Conservation (phyloP, 2,888 invertebrate genomes). For the Ellobium chinense region DNA sequence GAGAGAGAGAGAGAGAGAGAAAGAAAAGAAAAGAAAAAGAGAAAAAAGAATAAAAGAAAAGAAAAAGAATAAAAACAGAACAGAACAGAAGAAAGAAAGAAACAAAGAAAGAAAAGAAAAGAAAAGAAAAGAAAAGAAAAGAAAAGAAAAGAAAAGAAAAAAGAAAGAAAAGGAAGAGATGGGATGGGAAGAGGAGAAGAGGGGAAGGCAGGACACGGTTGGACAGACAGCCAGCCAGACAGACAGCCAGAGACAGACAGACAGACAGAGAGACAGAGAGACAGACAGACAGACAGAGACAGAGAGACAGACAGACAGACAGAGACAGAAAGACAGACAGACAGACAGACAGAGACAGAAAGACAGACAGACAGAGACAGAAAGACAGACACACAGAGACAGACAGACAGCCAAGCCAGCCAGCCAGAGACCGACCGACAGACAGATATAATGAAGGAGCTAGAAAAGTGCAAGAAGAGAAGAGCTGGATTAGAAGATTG, state of each 20-base stretch:
- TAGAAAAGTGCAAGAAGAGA: too few relatives aligned
- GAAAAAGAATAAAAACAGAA: not conserved
- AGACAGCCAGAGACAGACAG: slow-evolving; percentile 5
- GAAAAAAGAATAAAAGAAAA: not conserved
- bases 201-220: not conserved
- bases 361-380: not conserved
- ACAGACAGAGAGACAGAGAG: slow-evolving; percentile 13
- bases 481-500: too few relatives aligned
- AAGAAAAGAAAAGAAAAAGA: not conserved
- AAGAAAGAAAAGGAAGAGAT: not conserved
- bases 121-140: slow-evolving; percentile 3
- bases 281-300: not conserved
- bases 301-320: not conserved
- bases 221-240: not conserved
- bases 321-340: not conserved
- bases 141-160: not conserved
- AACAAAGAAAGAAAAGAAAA: slow-evolving; percentile 3
- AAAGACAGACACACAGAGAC: not conserved
- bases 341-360: not conserved
- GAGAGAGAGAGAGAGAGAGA: slow-evolving; percentile 1
- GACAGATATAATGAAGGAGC: too few relatives aligned
- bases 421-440: not conserved
- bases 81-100: not conserved
- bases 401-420: not conserved
- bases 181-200: not conserved